Evolutionary conservation across 2,888 invertebrate species (phyloP), one percentile per base, ranked within the genome.

Genomic region (Drosophila buzzatii): DNA sequence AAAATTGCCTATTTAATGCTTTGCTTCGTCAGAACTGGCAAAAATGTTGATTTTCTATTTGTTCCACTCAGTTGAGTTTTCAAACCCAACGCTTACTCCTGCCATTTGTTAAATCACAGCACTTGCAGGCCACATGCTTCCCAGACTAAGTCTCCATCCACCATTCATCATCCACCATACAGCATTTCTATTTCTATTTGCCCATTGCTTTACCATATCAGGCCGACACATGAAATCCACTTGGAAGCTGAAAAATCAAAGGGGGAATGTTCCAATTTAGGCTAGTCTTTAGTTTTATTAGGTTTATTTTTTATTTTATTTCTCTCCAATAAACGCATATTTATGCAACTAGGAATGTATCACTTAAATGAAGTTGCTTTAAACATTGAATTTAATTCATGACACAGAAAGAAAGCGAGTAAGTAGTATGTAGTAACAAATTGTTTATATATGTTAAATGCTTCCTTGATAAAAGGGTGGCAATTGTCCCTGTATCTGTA

Each of bases 31-130:
- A 69, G 64, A 66, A 73, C 60, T 65, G 61, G 41, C 63, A 44
- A 81, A 74, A 81, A 78, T 81, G 56, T 81, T 75, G 70, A 73
- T 75, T 81, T 81, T 80, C 65, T 70, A 81, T 81, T 80, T 75
- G 68, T 81, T 81, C 72, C 70, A 67, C 70, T 65, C 64, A 76
- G 76, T 76, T 79, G 68, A 33, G 10, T 65, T 76, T 71, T 78
- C 18, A 66, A 78, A 70, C 51, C 61, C 61, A 59, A 56, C 71
- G 53, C 45, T 64, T 79, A 73, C 70, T 53, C 23, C 39, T 10
- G 23, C 53, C 37, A 42, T 51, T 60, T 56, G 51, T 16, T 47
- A 67, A 59, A 42, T 59, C 58, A 35, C 20, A 20, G 39, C 51
- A 52, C 44, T 41, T 44, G 44, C 23, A 27, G 53, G n/a, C 35